A percentile compares a stretch with the other conserved stretches of the same genome.
Evolutionary conservation across 2,113 vertebrate genomes (phyloP).

Genomic region (Pica pica): DNA sequence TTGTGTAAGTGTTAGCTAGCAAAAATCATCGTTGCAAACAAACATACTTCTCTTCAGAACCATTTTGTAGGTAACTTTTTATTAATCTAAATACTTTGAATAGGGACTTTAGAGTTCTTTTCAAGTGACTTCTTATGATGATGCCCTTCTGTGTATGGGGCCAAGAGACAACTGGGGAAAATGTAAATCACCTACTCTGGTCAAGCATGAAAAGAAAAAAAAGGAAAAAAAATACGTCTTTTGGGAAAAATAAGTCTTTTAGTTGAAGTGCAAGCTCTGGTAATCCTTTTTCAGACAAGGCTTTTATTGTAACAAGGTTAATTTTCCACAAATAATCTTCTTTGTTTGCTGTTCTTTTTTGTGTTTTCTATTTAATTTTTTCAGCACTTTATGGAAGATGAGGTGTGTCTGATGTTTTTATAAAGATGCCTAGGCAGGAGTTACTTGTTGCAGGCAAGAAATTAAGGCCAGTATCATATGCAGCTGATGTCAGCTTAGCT

Average conservation of each 20-base stretch:
- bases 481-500: not conserved
- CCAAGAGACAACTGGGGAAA: not conserved
- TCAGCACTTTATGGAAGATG: not conserved
- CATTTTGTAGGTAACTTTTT: not conserved
- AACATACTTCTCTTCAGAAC: not conserved
- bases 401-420: not conserved
- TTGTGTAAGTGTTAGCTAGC: not conserved
- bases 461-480: not conserved
- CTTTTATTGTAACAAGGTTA: not conserved
- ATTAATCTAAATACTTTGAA: not conserved
- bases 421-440: not conserved
- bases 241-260: not conserved
- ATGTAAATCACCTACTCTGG: not conserved
- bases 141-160: not conserved
- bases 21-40: not conserved
- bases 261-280: not conserved
- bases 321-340: not conserved
- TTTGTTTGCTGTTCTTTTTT: not conserved
- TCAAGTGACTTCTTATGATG: not conserved
- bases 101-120: not conserved
- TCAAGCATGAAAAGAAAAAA: not conserved
- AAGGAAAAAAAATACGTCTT: not conserved
- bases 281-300: not conserved
- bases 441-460: not conserved
- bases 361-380: not conserved